These are phyloP conservation scores for Octomys mimax DNA, from an alignment of 2,797 vertebrate genomes.

Conservation along the genomic window DNA sequence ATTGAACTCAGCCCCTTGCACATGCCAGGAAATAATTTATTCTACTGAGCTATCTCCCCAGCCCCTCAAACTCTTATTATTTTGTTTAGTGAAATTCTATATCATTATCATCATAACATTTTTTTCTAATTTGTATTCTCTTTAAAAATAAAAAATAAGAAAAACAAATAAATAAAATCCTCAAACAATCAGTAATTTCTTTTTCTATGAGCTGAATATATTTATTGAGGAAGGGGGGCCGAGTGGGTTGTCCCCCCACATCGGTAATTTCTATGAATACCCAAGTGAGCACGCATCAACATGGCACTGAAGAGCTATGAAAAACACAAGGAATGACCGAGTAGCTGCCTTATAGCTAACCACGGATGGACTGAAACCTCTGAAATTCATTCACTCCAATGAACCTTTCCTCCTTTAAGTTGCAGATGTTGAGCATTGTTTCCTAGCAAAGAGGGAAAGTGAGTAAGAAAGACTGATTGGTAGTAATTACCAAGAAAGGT, in stretches of 20 bases:
- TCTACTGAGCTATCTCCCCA: too few relatives aligned
- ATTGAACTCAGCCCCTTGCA: too few relatives aligned
- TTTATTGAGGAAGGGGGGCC: too few relatives aligned
- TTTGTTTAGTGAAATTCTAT: too few relatives aligned
- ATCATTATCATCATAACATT: too few relatives aligned
- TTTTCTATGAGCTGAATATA: too few relatives aligned
- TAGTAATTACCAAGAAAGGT: not conserved
- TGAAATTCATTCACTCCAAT: not conserved
- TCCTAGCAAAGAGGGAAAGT: not conserved
- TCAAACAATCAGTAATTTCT: not conserved
- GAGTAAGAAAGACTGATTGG: not conserved
- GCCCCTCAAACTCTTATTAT: too few relatives aligned
- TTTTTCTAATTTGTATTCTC: too few relatives aligned
- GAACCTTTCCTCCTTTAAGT: not conserved
- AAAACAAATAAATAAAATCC: not conserved
- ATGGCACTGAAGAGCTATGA: not conserved
- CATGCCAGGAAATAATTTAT: too few relatives aligned
- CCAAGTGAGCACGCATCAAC: not conserved
- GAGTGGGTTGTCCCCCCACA: not conserved
- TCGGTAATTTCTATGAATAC: not conserved
- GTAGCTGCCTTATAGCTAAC: not conserved
- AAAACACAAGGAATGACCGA: not conserved
- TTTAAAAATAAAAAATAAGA: too few relatives aligned
- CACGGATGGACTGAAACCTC: not conserved
- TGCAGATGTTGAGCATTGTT: not conserved